Base-by-base conservation (phyloP, 2,888 invertebrate species). In the Lottia gigantea region DNA sequence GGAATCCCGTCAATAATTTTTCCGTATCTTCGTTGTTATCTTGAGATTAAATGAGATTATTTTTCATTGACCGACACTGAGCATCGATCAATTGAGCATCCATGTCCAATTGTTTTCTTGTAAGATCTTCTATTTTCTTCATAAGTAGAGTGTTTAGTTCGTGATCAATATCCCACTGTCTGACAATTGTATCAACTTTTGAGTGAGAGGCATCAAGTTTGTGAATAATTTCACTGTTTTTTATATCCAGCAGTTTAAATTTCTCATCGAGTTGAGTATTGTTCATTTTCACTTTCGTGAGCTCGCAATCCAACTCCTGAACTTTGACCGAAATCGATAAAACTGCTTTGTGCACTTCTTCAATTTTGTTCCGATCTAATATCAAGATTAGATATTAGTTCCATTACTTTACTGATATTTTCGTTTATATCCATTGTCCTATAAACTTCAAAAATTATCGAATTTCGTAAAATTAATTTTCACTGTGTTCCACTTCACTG, bases 41-140 rank as follows among this genome's bases (percentile, higher is more conserved):
- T 12, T 55, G 55, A 55, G n/a, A n/a, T n/a, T n/a, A 55, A 14
- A 55, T 55, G 7, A 55, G 55, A 14, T 55, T 55, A n/a, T 55
- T 7, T n/a, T 55, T 55, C 55, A 55, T 55, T n/a, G 55, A 55
- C 55, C 55, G 55, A n/a, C 55, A 55, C n/a, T 55, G 55, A 12
- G 14, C 7, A 55, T 55, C n/a, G 8, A 11, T n/a, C 55, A 55
- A 4, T 23, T 7, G 7, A 19, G n/a, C 19, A 19, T 23, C n/a
- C 55, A 55, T n/a, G 2, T 55, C 55, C 12, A 12, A 7, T 23
- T 19, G 55, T 23, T n/a, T 55, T 55, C 14, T 14, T n/a, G 55
- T n/a, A 7, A 55, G 19, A 31, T 31, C 16, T 11, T 55, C 15
- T n/a, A 55, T 16, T 15, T 55, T 55, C 55, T 55, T 8, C 55